Base-by-base conservation (phyloP, 2,113 vertebrate genomes). In the Odocoileus hemionus region DNA sequence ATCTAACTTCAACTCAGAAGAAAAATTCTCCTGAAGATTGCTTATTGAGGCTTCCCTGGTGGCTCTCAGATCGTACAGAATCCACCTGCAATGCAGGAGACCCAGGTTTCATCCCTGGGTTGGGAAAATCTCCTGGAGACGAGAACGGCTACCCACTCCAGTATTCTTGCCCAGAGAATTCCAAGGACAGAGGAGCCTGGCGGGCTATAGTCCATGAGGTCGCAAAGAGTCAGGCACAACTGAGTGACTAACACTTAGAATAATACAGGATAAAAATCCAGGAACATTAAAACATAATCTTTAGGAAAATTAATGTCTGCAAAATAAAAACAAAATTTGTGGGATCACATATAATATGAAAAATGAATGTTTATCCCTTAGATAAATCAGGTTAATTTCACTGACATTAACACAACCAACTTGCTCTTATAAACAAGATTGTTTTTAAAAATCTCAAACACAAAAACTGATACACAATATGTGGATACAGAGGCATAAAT, bases 251-350 rank as follows among this genome's bases (percentile, higher is more conserved):
- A 26, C 39, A 76, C 39, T 76, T 95, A 76, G 11, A 74, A 86
- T 54, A 90, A 61, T 30, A 57, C 4, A 60, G 25, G 26, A 82
- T 90, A 82, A 64, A 93, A 86, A 61, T 47, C n/a, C 45, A 83
- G 9, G 6, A 55, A 79, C 28, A 26, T 30, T 80, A 89, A 70
- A 91, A 21, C 26, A n/a, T 50, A 36, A 64, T 45, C 76, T 43
- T n/a, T 52, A 43, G 61, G 45, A 87, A 91, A 94, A 83, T 2
- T 87, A 39, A 64, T 50, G 80, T 64, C 47, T 55, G 5, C 19
- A 87, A 84, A 50, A 23, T 78, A 76, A 96, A 95, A 94, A 87
- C 30, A 80, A 60, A 92, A 93, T 26, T 95, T 90, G 80, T 8
- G 15, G 17, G 39, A 43, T 58, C 30, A n/a, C 23, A 76, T 13